Evolutionary conservation across 2,888 invertebrate species (phyloP), one percentile per base, ranked within the genome.

Genomic region (Leptodirus hochenwartii): DNA sequence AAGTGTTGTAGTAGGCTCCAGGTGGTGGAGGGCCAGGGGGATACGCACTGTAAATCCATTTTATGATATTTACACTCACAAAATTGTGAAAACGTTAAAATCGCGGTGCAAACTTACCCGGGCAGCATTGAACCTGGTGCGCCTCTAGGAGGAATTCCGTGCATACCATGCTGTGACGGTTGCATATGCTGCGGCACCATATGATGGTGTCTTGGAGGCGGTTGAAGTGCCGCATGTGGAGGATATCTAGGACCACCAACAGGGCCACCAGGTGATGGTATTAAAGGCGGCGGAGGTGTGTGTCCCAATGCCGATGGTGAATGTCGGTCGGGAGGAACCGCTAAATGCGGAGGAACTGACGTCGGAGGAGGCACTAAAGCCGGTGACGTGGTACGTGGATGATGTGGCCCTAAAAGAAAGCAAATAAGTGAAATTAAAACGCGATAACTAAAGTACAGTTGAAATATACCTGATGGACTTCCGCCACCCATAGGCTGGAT

Each of bases 341-440:
- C 5, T 27, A 36, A 31, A 26, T 38, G 38, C 15, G 35, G 30
- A 15, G 32, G 34, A 13, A 36, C 22, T 25, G 34, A 23, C 46
- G 30, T 54, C 43, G 35, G 37, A 11, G 35, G 32, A 3, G 34
- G 29, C 9, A 36, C 31, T 10, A 23, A 34, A 12, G 52, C 50
- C 9, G 56, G 52, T 5, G 47, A 49, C 2, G 49, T 41, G 10
- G 45, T 42, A 6, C 44, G 43, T 5, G 44, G 41, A 2, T 39
- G 41, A 25, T 42, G 39, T 12, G 20, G 8, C 22, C 37, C 22
- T 17, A 24, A 24, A 6, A 10, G 6, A 9, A 6, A 9, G 11
- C 25, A 6, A 24, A 24, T 10, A 6, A 10, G 8, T 10, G 10
- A 24, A n/a, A n/a, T n/a, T n/a, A n/a, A n/a, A n/a, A n/a, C n/a